phyloP scores from a whole-genome alignment of 2,888 invertebrate genomes.

The Drosophila sordidula region DNA sequence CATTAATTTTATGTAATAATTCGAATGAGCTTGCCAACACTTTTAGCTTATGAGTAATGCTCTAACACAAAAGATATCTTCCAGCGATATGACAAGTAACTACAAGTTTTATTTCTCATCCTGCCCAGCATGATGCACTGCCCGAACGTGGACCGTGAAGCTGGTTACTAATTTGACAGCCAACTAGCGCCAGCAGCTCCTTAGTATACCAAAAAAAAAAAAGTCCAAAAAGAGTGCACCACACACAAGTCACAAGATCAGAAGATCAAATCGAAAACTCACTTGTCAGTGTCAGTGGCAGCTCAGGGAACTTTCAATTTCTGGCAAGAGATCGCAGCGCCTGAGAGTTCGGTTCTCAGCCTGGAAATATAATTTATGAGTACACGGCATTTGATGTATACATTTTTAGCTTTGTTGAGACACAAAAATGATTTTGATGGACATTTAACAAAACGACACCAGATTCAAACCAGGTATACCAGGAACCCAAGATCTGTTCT shows the following conservation, averaged over 20 bases:
- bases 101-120: slow-evolving; percentile 12
- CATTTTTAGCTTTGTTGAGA: slow-evolving; percentile 72
- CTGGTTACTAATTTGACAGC: slow-evolving; percentile 79
- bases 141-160: slow-evolving; percentile 65
- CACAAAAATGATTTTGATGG: slow-evolving; percentile 82
- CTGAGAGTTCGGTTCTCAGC: slow-evolving; percentile 24
- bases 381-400: slow-evolving; percentile 73
- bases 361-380: slow-evolving; percentile 71
- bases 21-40: too few relatives aligned
- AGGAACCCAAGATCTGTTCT: slow-evolving; percentile 36
- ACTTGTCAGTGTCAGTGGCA: slow-evolving; percentile 44
- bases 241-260: slow-evolving; percentile 19
- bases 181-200: slow-evolving; percentile 66
- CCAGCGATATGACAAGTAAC: background rate
- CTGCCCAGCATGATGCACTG: slow-evolving; percentile 37
- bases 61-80: background rate
- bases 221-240: slow-evolving; percentile 23
- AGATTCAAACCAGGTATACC: slow-evolving; percentile 40
- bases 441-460: slow-evolving; percentile 83
- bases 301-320: slow-evolving; percentile 48
- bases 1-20: too few relatives aligned
- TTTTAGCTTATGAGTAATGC: background rate
- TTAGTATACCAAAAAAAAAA: slow-evolving; percentile 22
- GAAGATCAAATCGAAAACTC: slow-evolving; percentile 39
- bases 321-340: slow-evolving; percentile 19